Percentiles rank a stretch among this genome's conserved stretches.
phyloP scores from a whole-genome alignment of 2,888 invertebrate genomes.

The Chrysomela aeneicollis region DNA sequence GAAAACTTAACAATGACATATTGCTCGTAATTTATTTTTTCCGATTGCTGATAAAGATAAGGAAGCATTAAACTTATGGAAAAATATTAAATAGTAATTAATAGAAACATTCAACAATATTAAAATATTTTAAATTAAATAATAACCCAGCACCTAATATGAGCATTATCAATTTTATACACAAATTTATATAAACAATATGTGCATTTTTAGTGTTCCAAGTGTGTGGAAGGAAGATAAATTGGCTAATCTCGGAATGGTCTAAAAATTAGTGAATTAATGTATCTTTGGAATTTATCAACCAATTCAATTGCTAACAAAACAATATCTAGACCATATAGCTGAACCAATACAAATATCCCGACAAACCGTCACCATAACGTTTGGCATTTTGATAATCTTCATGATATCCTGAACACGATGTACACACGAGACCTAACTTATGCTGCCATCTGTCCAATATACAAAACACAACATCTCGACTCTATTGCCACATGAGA shows the following conservation, averaged over 20 bases:
- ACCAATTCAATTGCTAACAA: not conserved
- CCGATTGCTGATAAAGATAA: constrained; percentile 12
- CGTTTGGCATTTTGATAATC: not conserved
- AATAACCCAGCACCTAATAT: constrained; percentile 51
- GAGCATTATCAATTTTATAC: constrained; percentile 48
- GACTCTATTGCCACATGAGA: constrained; percentile 26
- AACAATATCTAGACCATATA: no score
- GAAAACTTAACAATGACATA: constrained; percentile 16
- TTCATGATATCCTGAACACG: not conserved
- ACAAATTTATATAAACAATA: constrained; percentile 45
- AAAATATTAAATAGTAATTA: constrained; percentile 27
- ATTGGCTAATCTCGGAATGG: constrained; percentile 28
- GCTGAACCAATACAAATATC: not conserved
- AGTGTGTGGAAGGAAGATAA: constrained; percentile 30
- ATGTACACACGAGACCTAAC: not conserved
- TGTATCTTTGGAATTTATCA: constrained; percentile 24
- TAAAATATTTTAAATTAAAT: constrained; percentile 37
- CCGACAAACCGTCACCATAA: not conserved
- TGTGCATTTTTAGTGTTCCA: constrained; percentile 40
- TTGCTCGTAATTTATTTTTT: constrained; percentile 19
- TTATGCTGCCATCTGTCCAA: not conserved
- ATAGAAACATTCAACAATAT: constrained; percentile 32
- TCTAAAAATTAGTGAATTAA: constrained; percentile 14
- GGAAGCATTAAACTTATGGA: constrained; percentile 27
- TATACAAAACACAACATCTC: not conserved